A percentile compares a stretch with the other conserved stretches of the same genome.
Evolutionary conservation across 2,797 vertebrate species (phyloP).

Genomic region (Rhabdomys pumilio): DNA sequence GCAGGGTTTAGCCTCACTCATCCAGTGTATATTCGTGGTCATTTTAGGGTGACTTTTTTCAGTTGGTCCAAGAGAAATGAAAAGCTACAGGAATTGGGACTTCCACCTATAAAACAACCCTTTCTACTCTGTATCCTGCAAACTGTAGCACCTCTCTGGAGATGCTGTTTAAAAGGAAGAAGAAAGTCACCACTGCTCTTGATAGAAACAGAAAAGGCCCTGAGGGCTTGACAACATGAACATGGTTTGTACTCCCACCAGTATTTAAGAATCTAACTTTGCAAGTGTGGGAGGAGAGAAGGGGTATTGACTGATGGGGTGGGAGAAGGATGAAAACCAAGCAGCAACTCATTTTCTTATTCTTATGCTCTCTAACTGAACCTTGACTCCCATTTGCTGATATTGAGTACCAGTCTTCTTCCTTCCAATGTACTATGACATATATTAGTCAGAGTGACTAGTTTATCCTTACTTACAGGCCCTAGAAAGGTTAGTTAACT

Average conservation of each 20-base stretch:
- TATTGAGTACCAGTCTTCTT: not conserved
- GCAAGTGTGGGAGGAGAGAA: not conserved
- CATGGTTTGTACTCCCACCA: not conserved
- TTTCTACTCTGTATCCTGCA: slow-evolving; percentile 7
- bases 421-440: not conserved
- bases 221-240: not conserved
- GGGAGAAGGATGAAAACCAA: not conserved
- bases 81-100: not conserved
- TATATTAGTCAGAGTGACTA: not conserved
- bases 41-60: slow-evolving; percentile 60
- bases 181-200: not conserved
- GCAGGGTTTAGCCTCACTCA: not conserved
- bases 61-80: slow-evolving; percentile 39
- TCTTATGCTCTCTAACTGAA: not conserved
- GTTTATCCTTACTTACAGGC: not conserved
- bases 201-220: not conserved
- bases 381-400: not conserved
- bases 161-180: not conserved
- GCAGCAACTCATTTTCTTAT: not conserved
- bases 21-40: not conserved
- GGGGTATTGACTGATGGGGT: not conserved
- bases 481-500: not conserved
- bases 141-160: not conserved
- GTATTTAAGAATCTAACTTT: not conserved
- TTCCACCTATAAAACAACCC: not conserved